phyloP scores from a whole-genome alignment of 2,888 invertebrate species.

The Acleris holmiana region DNA sequence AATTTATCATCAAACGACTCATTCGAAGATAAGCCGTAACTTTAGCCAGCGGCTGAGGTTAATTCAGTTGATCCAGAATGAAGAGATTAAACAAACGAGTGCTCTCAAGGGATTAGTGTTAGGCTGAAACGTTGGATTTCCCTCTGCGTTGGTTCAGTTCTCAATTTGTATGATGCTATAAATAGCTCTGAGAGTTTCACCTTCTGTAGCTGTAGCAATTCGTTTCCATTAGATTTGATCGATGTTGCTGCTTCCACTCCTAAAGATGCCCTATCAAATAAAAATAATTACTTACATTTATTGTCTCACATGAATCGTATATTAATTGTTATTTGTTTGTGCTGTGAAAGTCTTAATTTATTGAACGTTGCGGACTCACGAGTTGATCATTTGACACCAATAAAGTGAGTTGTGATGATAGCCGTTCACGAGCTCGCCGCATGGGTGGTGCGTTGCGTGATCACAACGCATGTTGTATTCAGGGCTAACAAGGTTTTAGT shows the following conservation, averaged over 20 bases:
- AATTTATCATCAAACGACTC: too few species aligned
- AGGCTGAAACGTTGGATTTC: constrained; percentile 19
- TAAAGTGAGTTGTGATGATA: constrained; percentile 11
- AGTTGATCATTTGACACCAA: constrained; percentile 32
- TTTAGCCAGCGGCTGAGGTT: not conserved
- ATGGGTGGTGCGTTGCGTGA: constrained; percentile 31
- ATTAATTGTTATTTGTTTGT: constrained; percentile 22
- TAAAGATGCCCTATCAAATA: constrained; percentile 18
- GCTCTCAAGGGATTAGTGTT: constrained; percentile 1
- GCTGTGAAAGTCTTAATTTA: constrained; percentile 26
- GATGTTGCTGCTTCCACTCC: constrained; percentile 22
- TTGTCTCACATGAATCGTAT: not conserved
- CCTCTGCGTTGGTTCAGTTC: constrained; percentile 22
- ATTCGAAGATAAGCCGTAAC: too few species aligned
- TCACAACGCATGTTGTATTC: constrained; percentile 3
- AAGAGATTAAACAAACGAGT: constrained; percentile 3
- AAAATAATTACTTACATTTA: constrained; percentile 11
- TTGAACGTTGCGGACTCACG: constrained; percentile 20
- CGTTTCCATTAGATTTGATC: constrained; percentile 31
- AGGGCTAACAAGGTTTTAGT: constrained; percentile 24
- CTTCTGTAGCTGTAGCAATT: constrained; percentile 25
- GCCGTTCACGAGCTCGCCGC: constrained; percentile 26
- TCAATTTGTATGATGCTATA: constrained; percentile 27
- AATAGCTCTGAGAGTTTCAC: constrained; percentile 32
- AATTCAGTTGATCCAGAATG: constrained; percentile 8